Evolutionary conservation across 2,888 invertebrate genomes (phyloP), one percentile per base, ranked within the genome.

Genomic region (Apodemia mormo): DNA sequence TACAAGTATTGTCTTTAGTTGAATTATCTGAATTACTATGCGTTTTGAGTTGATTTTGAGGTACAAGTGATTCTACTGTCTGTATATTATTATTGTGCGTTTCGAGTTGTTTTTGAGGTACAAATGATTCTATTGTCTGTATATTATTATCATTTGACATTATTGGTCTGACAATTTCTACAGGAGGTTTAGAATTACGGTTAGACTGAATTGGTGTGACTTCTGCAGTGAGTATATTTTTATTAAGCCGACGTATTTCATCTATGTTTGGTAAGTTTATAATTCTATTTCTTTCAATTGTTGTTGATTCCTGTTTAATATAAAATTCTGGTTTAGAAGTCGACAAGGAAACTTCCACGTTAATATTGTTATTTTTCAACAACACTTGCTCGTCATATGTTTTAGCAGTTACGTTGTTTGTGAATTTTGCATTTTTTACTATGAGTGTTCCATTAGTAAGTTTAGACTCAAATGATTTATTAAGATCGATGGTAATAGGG

Each of bases 401-500:
- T 69, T 40, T 66, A 70, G 68, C 71, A n/a, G 22, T 30, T 68
- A 65, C 68, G 66, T 66, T 70, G 61, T 67, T 68, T 68, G 45
- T 37, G 70, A 45, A 72, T 61, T 72, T 71, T 43, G 68, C 70
- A n/a, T 68, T 71, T 76, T 84, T 81, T 65, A 90, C 77, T 77
- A 85, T 86, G 43, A 92, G 64, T 1, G 82, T 88, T 7, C 88
- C 86, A 45, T 86, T 72, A 1, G 84, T 65, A 10, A 92, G 81
- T 81, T 87, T 89, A 3, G 65, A 69, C 78, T 93, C 92, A 71
- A 92, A 92, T 2, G 83, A 74, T 79, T 90, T 92, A 64, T 84
- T 83, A 10, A 93, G 68, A 75, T 92, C 92, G 49, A 93, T 81
- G 0, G 92, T 90, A 67, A 91, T 73, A 0, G 91, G 91, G 74